phyloP scores from a whole-genome alignment of 2,888 invertebrate species.

The Drosophila crucigera region DNA sequence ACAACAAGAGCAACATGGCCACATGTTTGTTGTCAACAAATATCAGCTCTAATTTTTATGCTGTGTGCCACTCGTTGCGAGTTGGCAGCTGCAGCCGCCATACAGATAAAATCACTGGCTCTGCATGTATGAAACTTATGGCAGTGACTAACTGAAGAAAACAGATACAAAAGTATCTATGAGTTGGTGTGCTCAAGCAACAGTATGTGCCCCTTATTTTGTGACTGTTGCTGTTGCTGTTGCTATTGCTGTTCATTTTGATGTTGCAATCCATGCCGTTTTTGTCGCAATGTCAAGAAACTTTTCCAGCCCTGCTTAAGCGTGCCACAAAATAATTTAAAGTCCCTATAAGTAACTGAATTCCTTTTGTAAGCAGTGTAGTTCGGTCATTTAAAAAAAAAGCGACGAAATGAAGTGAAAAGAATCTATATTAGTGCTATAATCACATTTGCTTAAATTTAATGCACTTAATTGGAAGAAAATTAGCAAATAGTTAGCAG shows the following conservation, averaged over 20 bases:
- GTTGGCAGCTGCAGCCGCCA: slow-evolving; percentile 57
- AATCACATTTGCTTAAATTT: neutral
- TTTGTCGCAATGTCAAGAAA: slow-evolving; percentile 83
- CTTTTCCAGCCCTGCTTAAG: slow-evolving; percentile 44
- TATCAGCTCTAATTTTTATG: slow-evolving; percentile 68
- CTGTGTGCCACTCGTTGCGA: slow-evolving; percentile 61
- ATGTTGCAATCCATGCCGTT: slow-evolving; percentile 29
- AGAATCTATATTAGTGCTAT: neutral
- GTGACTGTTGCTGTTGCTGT: slow-evolving; percentile 8
- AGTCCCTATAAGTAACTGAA: neutral
- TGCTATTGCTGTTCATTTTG: slow-evolving; percentile 13
- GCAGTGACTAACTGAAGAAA: slow-evolving; percentile 47
- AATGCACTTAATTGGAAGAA: neutral
- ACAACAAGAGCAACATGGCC: slow-evolving; percentile 48
- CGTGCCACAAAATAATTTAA: slow-evolving; percentile 19
- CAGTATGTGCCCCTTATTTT: slow-evolving; percentile 15
- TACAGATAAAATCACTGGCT: slow-evolving; percentile 61
- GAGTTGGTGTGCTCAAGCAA: slow-evolving; percentile 37
- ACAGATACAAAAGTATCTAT: slow-evolving; percentile 68
- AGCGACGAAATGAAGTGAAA: neutral
- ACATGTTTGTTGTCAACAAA: slow-evolving; percentile 79
- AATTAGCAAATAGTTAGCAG: neutral
- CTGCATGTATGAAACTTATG: slow-evolving; percentile 49
- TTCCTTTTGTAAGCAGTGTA: neutral
- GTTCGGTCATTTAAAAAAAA: neutral